These are phyloP conservation scores for Oreortyx pictus DNA, from an alignment of 2,797 vertebrate species.

Conservation along the genomic window DNA sequence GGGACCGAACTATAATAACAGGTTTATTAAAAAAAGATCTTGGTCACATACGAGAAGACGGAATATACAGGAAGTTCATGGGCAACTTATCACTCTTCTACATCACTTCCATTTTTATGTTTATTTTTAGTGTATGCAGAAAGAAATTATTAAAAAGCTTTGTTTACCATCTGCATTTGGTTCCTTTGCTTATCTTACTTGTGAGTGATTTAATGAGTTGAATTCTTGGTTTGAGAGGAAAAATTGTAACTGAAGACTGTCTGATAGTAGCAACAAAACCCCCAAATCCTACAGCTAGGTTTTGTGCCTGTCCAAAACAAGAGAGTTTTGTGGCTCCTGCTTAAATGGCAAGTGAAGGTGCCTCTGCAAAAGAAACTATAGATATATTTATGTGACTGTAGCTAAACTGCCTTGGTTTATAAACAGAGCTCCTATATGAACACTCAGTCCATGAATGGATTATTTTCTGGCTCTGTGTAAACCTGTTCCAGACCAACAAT, in stretches of 20 bases:
- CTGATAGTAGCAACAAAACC: background rate
- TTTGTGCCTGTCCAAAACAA: background rate
- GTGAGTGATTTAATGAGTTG: background rate
- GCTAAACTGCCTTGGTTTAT: conserved; percentile 1
- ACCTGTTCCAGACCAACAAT: background rate
- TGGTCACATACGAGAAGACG: conserved; percentile 18
- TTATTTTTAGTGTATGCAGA: background rate
- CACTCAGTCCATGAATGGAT: background rate
- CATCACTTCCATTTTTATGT: conserved; percentile 13
- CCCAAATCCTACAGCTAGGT: background rate
- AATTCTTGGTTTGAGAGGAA: conserved; percentile 15
- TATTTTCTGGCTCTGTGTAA: background rate
- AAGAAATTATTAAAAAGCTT: background rate
- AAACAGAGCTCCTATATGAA: background rate
- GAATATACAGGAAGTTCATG: conserved; percentile 28
- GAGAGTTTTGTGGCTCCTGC: background rate
- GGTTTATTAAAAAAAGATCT: conserved; percentile 57
- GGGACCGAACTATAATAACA: conserved; percentile 26
- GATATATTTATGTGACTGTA: background rate
- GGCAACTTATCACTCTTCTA: background rate
- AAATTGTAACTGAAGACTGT: background rate
- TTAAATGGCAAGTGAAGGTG: background rate
- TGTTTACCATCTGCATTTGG: background rate
- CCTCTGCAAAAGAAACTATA: background rate
- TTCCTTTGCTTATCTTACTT: conserved; percentile 1